These are phyloP conservation scores for Zosterops japonicus DNA, from an alignment of 2,113 vertebrate genomes.

Conservation along the genomic window DNA sequence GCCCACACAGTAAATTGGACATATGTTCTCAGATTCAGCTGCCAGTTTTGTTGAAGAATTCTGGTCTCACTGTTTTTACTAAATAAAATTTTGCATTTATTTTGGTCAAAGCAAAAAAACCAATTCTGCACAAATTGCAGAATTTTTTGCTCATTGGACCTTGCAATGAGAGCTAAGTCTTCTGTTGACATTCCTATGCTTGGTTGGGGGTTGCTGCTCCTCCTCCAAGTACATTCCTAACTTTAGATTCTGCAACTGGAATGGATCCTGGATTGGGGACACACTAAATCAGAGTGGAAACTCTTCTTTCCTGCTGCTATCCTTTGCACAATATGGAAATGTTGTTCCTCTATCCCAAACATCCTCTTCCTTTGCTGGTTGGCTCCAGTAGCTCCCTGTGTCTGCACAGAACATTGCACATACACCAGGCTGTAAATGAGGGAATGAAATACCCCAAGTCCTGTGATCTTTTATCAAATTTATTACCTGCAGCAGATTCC, in stretches of 20 bases:
- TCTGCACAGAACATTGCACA: not conserved
- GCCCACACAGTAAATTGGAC: slow-evolving; percentile 55
- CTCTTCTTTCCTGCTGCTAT: not conserved
- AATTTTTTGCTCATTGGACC: not conserved
- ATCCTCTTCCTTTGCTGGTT: not conserved
- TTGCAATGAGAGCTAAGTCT: not conserved
- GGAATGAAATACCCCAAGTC: not conserved
- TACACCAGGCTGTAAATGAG: not conserved
- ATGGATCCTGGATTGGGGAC: not conserved
- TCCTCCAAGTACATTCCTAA: not conserved
- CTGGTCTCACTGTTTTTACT: slow-evolving; percentile 6
- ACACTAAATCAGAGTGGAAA: not conserved
- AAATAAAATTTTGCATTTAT: slow-evolving; percentile 43
- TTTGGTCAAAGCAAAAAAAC: slow-evolving; percentile 35
- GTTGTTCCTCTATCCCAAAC: not conserved
- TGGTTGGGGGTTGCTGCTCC: not conserved
- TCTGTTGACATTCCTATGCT: not conserved
- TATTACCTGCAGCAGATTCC: slow-evolving; percentile 4
- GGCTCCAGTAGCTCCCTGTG: not conserved
- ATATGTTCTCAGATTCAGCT: slow-evolving; percentile 50
- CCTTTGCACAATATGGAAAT: not conserved
- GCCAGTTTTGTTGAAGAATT: slow-evolving; percentile 49
- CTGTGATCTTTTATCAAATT: not conserved
- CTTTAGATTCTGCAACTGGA: not conserved
- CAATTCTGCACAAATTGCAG: not conserved